Evolutionary conservation across 2,888 invertebrate species (phyloP).

Genomic region (Congeria kusceri): DNA sequence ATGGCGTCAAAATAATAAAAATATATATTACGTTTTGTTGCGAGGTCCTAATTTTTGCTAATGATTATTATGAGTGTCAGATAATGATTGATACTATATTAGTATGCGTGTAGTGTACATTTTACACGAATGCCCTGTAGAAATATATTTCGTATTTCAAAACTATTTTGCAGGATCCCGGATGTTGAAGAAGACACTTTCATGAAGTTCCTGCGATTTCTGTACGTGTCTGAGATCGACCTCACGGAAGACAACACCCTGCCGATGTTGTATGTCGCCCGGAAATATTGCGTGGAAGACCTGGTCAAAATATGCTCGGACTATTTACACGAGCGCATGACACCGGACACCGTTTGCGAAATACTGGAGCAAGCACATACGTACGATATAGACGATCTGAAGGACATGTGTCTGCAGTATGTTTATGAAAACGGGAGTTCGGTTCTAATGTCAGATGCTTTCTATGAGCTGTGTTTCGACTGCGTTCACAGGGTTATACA

Average conservation of each 20-base stretch:
- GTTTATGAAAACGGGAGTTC: slow-evolving; percentile 54
- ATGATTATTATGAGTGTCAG: too few species aligned
- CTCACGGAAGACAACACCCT: slow-evolving; percentile 88
- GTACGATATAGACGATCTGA: slow-evolving; percentile 86
- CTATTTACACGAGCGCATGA: slow-evolving; percentile 89
- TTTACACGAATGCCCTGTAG: too few species aligned
- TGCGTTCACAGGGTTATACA: slow-evolving; percentile 89
- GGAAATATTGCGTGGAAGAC: slow-evolving; percentile 90
- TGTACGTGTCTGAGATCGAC: slow-evolving; percentile 89
- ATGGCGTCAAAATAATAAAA: too few species aligned
- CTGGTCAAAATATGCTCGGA: slow-evolving; percentile 90
- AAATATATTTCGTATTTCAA: too few species aligned
- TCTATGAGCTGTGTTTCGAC: slow-evolving; percentile 89
- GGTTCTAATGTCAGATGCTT: slow-evolving; percentile 85
- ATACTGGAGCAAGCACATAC: slow-evolving; percentile 74
- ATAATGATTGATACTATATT: too few species aligned
- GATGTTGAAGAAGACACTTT: slow-evolving; percentile 58
- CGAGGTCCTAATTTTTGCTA: too few species aligned
- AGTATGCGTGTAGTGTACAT: too few species aligned
- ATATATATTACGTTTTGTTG: too few species aligned
- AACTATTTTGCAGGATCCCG: slow-evolving; percentile 58
- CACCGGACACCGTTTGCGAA: slow-evolving; percentile 88
- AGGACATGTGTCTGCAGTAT: slow-evolving; percentile 84
- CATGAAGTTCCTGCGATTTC: slow-evolving; percentile 86
- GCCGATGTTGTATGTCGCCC: slow-evolving; percentile 90